Conservation (phyloP, 2,113 vertebrate genomes). For the Dissostichus mawsoni region DNA sequence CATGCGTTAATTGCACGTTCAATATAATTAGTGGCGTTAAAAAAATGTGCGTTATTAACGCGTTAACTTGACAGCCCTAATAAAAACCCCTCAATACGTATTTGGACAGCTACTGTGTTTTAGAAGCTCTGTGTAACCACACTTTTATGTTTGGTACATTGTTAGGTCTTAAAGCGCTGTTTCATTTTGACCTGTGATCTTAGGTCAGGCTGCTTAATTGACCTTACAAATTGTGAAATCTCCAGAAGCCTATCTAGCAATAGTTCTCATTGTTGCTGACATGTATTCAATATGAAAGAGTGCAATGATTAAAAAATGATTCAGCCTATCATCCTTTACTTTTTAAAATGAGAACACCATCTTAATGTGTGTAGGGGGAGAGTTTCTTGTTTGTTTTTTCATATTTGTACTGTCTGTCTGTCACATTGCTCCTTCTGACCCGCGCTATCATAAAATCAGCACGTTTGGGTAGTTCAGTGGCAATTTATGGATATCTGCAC, state of each 20-base stretch:
- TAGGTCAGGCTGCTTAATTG: not conserved
- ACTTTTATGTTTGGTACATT: not conserved
- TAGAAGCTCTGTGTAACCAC: not conserved
- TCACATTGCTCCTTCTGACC: not conserved
- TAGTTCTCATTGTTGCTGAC: not conserved
- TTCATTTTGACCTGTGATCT: not conserved
- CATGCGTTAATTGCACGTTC: no score
- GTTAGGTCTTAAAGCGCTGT: not conserved
- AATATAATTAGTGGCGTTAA: no score
- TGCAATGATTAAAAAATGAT: no score
- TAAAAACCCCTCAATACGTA: not conserved
- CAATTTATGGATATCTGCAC: not conserved
- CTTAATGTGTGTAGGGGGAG: conserved; percentile 4
- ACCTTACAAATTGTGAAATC: not conserved
- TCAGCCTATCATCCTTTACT: not conserved
- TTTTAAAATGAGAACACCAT: not conserved
- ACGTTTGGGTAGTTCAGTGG: not conserved
- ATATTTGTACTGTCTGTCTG: not conserved
- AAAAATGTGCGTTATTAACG: no score
- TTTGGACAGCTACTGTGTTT: not conserved
- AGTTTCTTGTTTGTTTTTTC: not conserved
- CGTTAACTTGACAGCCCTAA: no score
- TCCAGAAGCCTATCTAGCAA: no score
- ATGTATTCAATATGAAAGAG: not conserved
- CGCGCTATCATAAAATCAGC: not conserved